phyloP scores from a whole-genome alignment of 2,797 vertebrate genomes.

The Anabas testudineus region DNA sequence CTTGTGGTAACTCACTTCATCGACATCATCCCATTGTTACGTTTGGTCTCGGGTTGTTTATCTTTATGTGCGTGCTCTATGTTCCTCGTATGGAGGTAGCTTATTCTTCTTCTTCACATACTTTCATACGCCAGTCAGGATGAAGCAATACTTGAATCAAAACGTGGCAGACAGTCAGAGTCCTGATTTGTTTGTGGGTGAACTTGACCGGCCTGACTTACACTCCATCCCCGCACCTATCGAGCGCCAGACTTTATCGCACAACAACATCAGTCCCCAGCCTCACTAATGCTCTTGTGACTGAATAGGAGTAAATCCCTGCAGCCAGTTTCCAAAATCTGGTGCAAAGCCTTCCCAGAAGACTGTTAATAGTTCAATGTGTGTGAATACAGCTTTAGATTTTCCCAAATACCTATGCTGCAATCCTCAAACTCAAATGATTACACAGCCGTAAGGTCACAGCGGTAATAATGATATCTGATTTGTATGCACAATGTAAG shows the following conservation, averaged over 20 bases:
- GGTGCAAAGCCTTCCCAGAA: background rate
- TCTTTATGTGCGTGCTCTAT: too few relatives aligned
- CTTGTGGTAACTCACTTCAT: too few relatives aligned
- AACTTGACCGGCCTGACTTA: background rate
- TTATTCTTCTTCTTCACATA: too few relatives aligned
- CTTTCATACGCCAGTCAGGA: background rate
- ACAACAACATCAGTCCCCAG: background rate
- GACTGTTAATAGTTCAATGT: background rate
- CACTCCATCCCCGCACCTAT: background rate
- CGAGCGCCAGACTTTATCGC: background rate
- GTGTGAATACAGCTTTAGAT: too few relatives aligned
- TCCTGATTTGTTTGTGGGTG: background rate
- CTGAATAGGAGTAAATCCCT: conserved; percentile 2
- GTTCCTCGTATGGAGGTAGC: too few relatives aligned
- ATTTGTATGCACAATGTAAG: conserved; percentile 46
- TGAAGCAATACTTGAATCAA: background rate
- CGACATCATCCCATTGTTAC: too few relatives aligned
- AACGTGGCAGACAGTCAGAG: background rate
- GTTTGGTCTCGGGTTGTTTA: too few relatives aligned
- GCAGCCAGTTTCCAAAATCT: background rate
- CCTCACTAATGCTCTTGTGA: background rate
- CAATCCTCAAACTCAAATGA: conserved; percentile 8
- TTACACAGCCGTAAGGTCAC: background rate
- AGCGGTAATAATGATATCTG: background rate
- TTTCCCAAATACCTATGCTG: background rate